Evolutionary conservation across 1,140 invertebrate genomes (phyloP).

Genomic region (Polypedilum pembai): DNA sequence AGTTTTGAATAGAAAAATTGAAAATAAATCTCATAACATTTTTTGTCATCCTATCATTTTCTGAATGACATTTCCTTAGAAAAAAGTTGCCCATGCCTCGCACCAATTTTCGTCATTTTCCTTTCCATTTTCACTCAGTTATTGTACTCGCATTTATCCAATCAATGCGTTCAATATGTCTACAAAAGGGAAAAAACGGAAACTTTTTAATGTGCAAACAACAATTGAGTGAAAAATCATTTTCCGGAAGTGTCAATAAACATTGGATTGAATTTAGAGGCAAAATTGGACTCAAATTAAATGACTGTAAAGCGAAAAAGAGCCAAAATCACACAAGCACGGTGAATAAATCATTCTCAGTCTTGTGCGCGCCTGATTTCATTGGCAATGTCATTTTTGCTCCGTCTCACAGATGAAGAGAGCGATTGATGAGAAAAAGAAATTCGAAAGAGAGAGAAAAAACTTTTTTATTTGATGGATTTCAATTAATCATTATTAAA

Average conservation of each 20-base stretch:
- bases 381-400: too few species aligned
- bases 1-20: too few species aligned
- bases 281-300: not conserved
- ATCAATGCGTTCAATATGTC: not conserved
- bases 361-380: too few species aligned
- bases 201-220: not conserved
- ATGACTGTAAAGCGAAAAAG: not conserved
- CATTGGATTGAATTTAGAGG: not conserved
- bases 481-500: constrained; percentile 28
- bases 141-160: too few species aligned
- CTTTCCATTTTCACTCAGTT: not conserved
- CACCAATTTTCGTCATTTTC: not conserved
- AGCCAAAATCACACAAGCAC: not conserved
- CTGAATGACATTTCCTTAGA: too few species aligned
- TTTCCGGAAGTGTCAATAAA: constrained; percentile 11
- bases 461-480: constrained; percentile 12
- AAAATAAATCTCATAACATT: too few species aligned
- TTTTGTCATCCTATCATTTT: too few species aligned
- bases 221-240: not conserved
- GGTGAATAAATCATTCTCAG: too few species aligned
- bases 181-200: not conserved
- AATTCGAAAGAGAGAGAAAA: not conserved
- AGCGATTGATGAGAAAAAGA: not conserved
- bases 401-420: too few species aligned
- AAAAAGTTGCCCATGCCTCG: too few species aligned